Evolutionary conservation across 2,888 invertebrate genomes (phyloP).

Genomic region (Achlya flavicornis): DNA sequence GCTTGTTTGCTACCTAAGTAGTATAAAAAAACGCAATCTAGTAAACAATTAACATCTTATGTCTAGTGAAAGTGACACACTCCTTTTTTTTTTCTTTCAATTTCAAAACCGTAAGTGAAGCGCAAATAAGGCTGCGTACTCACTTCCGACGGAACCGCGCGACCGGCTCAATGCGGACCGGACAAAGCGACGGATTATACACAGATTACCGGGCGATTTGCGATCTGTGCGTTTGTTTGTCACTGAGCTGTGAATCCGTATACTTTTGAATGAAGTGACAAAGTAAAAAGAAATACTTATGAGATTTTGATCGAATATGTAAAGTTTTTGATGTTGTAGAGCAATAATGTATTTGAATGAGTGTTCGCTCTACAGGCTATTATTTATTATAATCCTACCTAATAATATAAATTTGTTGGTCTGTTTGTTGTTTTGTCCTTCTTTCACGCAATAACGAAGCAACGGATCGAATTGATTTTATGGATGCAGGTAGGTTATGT

Average conservation of each 20-base stretch:
- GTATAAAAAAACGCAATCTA: too few relatives aligned
- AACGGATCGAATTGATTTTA: too few relatives aligned
- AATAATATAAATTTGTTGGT: too few relatives aligned
- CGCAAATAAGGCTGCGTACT: conserved; percentile 14
- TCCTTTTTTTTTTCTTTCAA: neutral
- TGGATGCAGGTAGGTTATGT: too few relatives aligned
- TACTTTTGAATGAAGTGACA: neutral
- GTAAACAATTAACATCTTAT: conserved; percentile 4
- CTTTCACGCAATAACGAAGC: too few relatives aligned
- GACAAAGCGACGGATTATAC: neutral
- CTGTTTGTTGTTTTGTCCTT: too few relatives aligned
- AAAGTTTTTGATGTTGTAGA: too few relatives aligned
- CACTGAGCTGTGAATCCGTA: neutral
- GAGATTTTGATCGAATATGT: neutral
- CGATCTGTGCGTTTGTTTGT: conserved; percentile 7
- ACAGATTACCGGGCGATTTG: neutral
- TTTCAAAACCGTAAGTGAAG: neutral
- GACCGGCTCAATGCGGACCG: neutral
- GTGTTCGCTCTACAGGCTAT: too few relatives aligned
- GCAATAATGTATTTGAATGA: too few relatives aligned
- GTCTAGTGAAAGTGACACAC: conserved; percentile 26
- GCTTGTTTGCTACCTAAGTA: too few relatives aligned
- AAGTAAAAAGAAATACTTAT: neutral
- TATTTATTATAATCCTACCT: too few relatives aligned
- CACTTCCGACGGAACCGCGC: conserved; percentile 18